A percentile compares a stretch with the other conserved stretches of the same genome.
These are phyloP conservation scores for Mus pahari DNA, from an alignment of 2,113 vertebrate species.

Conservation along the genomic window DNA sequence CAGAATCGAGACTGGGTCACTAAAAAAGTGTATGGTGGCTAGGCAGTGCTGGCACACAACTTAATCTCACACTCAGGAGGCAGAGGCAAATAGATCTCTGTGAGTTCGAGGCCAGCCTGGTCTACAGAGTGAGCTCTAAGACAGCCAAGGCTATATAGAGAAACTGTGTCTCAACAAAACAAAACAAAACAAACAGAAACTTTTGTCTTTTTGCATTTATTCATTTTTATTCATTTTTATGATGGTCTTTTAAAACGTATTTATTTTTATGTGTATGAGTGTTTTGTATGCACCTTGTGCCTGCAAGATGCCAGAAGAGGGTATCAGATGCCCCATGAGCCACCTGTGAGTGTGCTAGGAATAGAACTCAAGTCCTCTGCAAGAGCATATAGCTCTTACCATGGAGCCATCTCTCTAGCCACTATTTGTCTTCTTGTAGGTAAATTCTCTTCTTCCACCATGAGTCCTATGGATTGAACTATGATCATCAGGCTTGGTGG, in stretches of 20 bases:
- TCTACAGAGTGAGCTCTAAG: too few species aligned
- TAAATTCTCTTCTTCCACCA: background rate
- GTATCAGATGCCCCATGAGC: background rate
- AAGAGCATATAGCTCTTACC: background rate
- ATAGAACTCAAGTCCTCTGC: background rate
- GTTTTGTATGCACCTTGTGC: background rate
- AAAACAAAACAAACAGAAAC: too few species aligned
- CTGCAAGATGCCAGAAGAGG: background rate
- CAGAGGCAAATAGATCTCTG: too few species aligned
- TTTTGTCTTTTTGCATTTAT: slow-evolving; percentile 10
- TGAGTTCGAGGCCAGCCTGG: too few species aligned
- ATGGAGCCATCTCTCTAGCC: background rate
- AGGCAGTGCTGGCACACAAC: too few species aligned
- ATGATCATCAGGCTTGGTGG: background rate
- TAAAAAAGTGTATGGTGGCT: background rate
- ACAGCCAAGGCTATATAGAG: too few species aligned
- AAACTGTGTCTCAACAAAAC: too few species aligned
- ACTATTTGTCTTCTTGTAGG: background rate
- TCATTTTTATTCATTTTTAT: background rate
- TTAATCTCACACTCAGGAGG: too few species aligned
- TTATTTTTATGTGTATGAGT: background rate
- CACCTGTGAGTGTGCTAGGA: background rate
- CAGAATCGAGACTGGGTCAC: background rate
- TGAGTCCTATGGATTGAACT: background rate
- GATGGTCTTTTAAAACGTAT: background rate